A percentile compares a stretch with the other conserved stretches of the same genome.
These are phyloP conservation scores for Temnothorax ravouxi DNA, from an alignment of 2,888 invertebrate genomes.

Conservation along the genomic window DNA sequence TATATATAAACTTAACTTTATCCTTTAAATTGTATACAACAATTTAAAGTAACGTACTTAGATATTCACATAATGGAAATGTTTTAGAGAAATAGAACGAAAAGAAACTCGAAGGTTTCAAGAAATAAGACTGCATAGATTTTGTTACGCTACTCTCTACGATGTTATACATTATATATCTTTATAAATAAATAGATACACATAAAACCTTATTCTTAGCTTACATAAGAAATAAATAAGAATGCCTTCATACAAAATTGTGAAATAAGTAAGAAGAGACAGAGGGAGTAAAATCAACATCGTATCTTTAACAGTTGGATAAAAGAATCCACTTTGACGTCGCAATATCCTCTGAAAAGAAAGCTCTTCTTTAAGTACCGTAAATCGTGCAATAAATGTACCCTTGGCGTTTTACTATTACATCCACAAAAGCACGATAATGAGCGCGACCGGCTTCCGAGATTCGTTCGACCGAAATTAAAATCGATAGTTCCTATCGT, in stretches of 20 bases:
- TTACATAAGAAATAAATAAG: constrained; percentile 25
- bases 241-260: background rate
- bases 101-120: background rate
- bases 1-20: background rate
- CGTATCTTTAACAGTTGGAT: background rate
- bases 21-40: background rate
- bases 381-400: constrained; percentile 38
- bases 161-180: background rate
- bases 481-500: constrained; percentile 17
- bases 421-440: constrained; percentile 27
- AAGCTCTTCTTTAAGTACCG: constrained; percentile 27
- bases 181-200: constrained; percentile 17
- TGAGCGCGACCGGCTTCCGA: constrained; percentile 3
- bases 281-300: constrained; percentile 12
- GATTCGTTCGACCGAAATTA: constrained; percentile 11
- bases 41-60: constrained; percentile 20
- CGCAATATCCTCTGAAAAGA: background rate
- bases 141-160: background rate
- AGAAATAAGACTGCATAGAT: background rate
- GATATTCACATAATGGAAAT: constrained; percentile 34
- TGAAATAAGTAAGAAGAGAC: background rate
- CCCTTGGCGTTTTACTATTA: constrained; percentile 5
- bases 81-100: background rate
- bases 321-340: constrained; percentile 11
- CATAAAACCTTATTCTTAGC: background rate